Base-by-base conservation (phyloP, 2,113 vertebrate genomes). In the Cyanoliseus patagonus region DNA sequence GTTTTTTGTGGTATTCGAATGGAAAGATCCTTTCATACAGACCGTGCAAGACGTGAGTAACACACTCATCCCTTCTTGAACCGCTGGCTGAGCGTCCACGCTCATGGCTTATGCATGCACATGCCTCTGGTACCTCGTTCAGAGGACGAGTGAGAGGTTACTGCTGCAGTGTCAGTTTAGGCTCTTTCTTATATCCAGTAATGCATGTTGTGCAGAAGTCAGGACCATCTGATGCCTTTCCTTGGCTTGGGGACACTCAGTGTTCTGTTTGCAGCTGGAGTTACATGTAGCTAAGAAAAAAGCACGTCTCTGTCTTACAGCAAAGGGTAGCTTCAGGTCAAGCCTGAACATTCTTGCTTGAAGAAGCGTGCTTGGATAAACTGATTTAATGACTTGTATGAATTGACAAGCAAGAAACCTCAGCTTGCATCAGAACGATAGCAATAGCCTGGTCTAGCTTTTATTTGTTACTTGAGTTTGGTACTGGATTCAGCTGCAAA, bases 1-100 rank as follows among this genome's bases (percentile, higher is more conserved):
- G 55, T 99, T 99, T 94, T 99, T 99, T 88, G 98, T 99, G 64
- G 99, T 99, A 11, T 99, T 99, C 39, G 98, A 99, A 75, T 99
- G 99, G 99, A 98, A 99, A 90, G 99, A 99, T 89, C 98, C 99
- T 51, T 99, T 98, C 61, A 99, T 99, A 92, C 99, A 99, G 96
- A 98, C 99, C 88, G 99, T 99, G 85, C 98, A 98, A 97, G 98
- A 99, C 11, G 99, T 99, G 96, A 98, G 99, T 98, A 95, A 67
- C 24, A 39, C 0, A 0, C 61, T 20, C 9, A 17, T 66, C 20
- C 51, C 37, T 72, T 27, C 22, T 31, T 30, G 41, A 75, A 7
- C 22, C 4, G 4, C 37, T 59, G 10, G 24, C 68, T 25, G 20
- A 13, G 63, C 14, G 3, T 16, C 44, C 7, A 1, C 2, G 17